Percentiles rank a stretch among this genome's conserved stretches.
Evolutionary conservation across 2,797 vertebrate species (phyloP).

Genomic region (Gallinago solitaria): DNA sequence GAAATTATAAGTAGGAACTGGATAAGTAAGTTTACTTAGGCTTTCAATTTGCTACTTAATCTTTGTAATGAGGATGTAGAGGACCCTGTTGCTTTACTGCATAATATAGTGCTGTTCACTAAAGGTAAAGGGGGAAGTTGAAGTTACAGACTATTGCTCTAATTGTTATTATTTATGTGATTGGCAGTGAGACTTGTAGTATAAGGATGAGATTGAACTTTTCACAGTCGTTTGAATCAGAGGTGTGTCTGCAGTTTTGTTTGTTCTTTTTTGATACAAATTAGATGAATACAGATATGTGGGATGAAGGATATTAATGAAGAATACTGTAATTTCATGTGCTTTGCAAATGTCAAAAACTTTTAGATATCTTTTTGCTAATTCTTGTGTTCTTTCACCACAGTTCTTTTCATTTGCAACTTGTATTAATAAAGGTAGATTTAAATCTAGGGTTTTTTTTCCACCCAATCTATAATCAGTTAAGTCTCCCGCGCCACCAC

Average conservation of each 20-base stretch:
- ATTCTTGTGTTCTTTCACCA: background rate
- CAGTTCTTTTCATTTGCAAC: background rate
- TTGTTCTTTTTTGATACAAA: background rate
- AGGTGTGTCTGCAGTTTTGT: background rate
- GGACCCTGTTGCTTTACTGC: background rate
- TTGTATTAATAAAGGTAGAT: background rate
- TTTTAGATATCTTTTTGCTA: background rate
- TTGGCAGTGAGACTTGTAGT: background rate
- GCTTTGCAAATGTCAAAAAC: background rate
- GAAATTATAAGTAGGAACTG: background rate
- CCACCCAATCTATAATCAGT: background rate
- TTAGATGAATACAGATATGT: background rate
- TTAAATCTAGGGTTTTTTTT: background rate
- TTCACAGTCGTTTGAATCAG: background rate
- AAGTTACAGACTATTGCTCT: background rate
- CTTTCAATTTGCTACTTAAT: background rate
- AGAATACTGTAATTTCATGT: background rate
- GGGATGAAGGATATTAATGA: background rate
- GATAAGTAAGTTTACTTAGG: background rate
- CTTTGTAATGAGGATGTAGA: background rate
- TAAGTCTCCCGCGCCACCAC: background rate
- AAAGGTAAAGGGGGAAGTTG: background rate
- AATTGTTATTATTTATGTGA: background rate
- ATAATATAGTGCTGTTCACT: background rate
- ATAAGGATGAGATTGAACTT: background rate